Conservation (phyloP, 2,797 vertebrate species). For the Spea hammondii region DNA sequence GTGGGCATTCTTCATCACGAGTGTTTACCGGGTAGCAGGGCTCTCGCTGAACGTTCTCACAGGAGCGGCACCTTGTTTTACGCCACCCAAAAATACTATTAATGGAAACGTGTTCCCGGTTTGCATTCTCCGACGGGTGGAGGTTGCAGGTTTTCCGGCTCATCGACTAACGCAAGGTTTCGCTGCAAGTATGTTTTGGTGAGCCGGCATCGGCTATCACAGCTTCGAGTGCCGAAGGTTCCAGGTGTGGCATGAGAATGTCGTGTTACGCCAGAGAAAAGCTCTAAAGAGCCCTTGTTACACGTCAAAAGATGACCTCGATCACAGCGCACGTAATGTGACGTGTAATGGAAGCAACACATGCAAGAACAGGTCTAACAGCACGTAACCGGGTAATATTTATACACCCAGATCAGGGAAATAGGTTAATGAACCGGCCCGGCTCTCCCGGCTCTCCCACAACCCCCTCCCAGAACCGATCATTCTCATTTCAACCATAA, state of each 20-base stretch:
- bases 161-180: not conserved
- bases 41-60: no score
- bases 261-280: constrained; percentile 3
- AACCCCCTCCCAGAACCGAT: no score
- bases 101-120: constrained; percentile 11
- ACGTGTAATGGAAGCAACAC: constrained; percentile 9
- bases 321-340: constrained; percentile 10
- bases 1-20: no score
- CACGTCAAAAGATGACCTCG: constrained; percentile 32
- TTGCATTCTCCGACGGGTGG: constrained; percentile 15
- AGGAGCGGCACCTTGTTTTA: no score
- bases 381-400: no score
- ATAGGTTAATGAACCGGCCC: no score
- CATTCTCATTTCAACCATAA: no score
- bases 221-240: not conserved
- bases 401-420: no score
- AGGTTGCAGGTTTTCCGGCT: not conserved
- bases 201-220: constrained; percentile 14
- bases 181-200: constrained; percentile 1
- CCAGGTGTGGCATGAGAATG: constrained; percentile 42
- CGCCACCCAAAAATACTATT: not conserved
- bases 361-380: not conserved
- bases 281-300: constrained; percentile 1
- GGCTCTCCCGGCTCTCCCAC: no score
- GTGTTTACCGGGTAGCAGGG: no score